Percentiles rank a stretch among this genome's conserved stretches.
These are phyloP conservation scores for Anoplopoma fimbria DNA, from an alignment of 2,113 vertebrate genomes.

Conservation along the genomic window DNA sequence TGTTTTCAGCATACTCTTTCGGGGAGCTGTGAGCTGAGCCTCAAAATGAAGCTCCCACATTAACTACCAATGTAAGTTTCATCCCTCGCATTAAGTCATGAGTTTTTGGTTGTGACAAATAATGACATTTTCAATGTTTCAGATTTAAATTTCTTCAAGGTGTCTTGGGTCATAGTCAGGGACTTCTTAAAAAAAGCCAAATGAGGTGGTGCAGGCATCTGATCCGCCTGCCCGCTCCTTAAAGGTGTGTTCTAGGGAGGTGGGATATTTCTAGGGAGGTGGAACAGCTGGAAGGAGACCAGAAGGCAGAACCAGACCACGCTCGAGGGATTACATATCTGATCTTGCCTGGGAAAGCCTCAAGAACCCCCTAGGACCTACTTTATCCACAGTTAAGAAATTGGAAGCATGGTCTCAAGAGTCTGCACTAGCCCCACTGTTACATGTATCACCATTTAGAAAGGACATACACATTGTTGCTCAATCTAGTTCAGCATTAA, in stretches of 20 bases:
- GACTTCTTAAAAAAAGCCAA: slow-evolving; percentile 13
- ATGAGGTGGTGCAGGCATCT: slow-evolving; percentile 7
- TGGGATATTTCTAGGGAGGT: too few species aligned
- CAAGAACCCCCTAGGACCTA: slow-evolving; percentile 25
- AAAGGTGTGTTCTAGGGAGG: slow-evolving; percentile 11
- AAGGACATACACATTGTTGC: slow-evolving; percentile 23
- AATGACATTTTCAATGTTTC: background rate
- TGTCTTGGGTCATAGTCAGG: background rate
- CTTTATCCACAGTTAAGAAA: slow-evolving; percentile 35
- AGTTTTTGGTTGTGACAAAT: slow-evolving; percentile 8
- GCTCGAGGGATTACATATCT: slow-evolving; percentile 37
- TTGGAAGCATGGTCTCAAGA: background rate
- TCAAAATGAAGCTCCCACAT: slow-evolving; percentile 22
- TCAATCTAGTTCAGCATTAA: slow-evolving; percentile 29
- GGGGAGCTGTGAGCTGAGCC: slow-evolving; percentile 7
- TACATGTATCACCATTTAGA: background rate
- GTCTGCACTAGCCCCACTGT: background rate
- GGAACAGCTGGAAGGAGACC: background rate
- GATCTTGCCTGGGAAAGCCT: slow-evolving; percentile 32
- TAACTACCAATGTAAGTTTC: slow-evolving; percentile 10
- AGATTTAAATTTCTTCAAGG: background rate
- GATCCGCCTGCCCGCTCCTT: background rate
- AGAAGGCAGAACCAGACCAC: slow-evolving; percentile 17
- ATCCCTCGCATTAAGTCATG: slow-evolving; percentile 3
- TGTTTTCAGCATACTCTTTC: background rate